These are phyloP conservation scores for Tolmerus cingulatus DNA, from an alignment of 2,888 invertebrate species.

Conservation along the genomic window DNA sequence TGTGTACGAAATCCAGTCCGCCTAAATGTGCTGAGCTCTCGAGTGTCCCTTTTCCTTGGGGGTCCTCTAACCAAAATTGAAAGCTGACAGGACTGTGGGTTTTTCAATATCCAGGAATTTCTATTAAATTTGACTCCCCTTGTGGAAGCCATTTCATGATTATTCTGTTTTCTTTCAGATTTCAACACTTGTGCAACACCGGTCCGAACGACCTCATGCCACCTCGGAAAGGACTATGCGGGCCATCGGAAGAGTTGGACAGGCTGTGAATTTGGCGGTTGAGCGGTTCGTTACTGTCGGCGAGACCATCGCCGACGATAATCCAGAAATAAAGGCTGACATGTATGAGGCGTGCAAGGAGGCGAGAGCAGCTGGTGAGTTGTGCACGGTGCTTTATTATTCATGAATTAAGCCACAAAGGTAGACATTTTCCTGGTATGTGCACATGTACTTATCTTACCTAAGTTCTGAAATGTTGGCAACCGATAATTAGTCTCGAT, in stretches of 20 bases:
- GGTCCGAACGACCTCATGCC: slow-evolving; percentile 68
- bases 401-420: not conserved
- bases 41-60: not conserved
- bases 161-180: slow-evolving; percentile 69
- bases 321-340: slow-evolving; percentile 94
- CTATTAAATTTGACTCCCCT: not conserved
- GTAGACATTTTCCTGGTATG: not conserved
- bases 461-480: not conserved
- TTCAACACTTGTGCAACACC: slow-evolving; percentile 88
- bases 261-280: slow-evolving; percentile 95
- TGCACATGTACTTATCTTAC: not conserved
- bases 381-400: not conserved
- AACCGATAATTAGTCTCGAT: not conserved
- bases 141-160: slow-evolving; percentile 4
- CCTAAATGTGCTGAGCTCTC: not conserved
- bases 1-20: not conserved
- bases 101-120: not conserved
- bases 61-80: not conserved
- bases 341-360: slow-evolving; percentile 99
- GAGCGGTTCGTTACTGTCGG: slow-evolving; percentile 98
- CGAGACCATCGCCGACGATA: slow-evolving; percentile 98
- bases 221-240: slow-evolving; percentile 69
- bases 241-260: slow-evolving; percentile 90
- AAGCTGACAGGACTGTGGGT: not conserved
- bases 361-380: slow-evolving; percentile 89